Evolutionary conservation across 2,888 invertebrate species (phyloP).

Genomic region (Drosophila yooni): DNA sequence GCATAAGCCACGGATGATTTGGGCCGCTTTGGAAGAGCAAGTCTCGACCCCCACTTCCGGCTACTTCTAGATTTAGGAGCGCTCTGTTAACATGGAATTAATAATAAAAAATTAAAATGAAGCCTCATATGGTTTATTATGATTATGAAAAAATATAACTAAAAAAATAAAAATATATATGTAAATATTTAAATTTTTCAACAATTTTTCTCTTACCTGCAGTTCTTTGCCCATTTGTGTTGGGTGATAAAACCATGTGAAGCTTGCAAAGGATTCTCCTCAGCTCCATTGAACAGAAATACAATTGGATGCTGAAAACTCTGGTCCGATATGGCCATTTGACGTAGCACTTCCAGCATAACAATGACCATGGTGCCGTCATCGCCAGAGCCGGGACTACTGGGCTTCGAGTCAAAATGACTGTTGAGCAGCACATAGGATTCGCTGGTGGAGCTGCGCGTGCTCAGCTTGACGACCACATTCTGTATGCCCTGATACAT

Average conservation of each 20-base stretch:
- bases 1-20: conserved; percentile 88
- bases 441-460: conserved; percentile 68
- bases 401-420: conserved; percentile 96
- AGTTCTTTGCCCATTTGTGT: conserved; percentile 65
- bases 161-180: not conserved
- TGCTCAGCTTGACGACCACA: conserved; percentile 80
- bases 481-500: conserved; percentile 83
- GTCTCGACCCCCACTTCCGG: conserved; percentile 96
- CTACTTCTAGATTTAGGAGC: conserved; percentile 95
- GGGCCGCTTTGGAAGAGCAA: conserved; percentile 95
- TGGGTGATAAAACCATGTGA: conserved; percentile 89
- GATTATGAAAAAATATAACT: too few relatives aligned
- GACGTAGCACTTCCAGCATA: conserved; percentile 87
- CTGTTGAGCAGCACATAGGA: conserved; percentile 90
- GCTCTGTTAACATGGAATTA: conserved; percentile 83
- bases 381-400: conserved; percentile 91
- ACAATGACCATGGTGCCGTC: conserved; percentile 88
- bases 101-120: not conserved
- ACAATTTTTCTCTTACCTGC: conserved; percentile 44
- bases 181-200: not conserved
- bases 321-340: conserved; percentile 82
- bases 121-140: not conserved
- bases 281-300: conserved; percentile 89
- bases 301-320: conserved; percentile 87
- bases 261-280: conserved; percentile 88